Conservation (phyloP, 2,888 invertebrate species). For the Eilema griseolum region DNA sequence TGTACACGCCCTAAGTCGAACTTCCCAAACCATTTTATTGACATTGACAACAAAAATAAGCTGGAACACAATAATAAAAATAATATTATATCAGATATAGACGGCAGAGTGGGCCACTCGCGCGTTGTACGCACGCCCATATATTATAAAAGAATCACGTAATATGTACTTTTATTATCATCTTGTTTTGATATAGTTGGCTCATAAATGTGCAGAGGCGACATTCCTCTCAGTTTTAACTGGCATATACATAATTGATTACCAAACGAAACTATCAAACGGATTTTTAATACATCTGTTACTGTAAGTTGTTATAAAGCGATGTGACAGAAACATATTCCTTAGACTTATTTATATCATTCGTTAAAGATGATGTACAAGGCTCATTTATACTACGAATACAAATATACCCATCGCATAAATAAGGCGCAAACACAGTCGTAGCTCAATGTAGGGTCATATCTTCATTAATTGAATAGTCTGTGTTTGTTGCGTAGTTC, state of each 20-base stretch:
- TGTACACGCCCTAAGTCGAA: conserved; percentile 38
- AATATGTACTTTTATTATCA: conserved; percentile 48
- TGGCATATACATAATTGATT: conserved; percentile 34
- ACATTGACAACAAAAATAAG: conserved; percentile 67
- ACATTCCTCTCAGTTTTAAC: conserved; percentile 34
- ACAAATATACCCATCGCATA: neutral
- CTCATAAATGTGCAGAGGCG: conserved; percentile 40
- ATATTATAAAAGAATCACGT: conserved; percentile 46
- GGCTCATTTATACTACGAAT: neutral
- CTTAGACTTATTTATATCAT: neutral
- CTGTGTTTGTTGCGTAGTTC: conserved; percentile 37
- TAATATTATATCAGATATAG: conserved; percentile 54
- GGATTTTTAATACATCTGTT: conserved; percentile 6
- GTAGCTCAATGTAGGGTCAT: conserved; percentile 23
- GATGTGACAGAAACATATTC: neutral
- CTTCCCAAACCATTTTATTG: conserved; percentile 54
- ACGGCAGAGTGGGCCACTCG: conserved; percentile 36
- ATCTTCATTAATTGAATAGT: conserved; percentile 38
- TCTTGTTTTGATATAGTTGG: conserved; percentile 43
- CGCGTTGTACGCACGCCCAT: conserved; percentile 47
- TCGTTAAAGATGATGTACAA: neutral
- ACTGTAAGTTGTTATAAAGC: neutral
- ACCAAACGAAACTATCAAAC: conserved; percentile 3
- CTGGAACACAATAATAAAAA: conserved; percentile 62
- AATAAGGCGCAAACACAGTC: neutral